Base-by-base conservation (phyloP, 1,140 invertebrate genomes). In the Macrobrachium rosenbergii region DNA sequence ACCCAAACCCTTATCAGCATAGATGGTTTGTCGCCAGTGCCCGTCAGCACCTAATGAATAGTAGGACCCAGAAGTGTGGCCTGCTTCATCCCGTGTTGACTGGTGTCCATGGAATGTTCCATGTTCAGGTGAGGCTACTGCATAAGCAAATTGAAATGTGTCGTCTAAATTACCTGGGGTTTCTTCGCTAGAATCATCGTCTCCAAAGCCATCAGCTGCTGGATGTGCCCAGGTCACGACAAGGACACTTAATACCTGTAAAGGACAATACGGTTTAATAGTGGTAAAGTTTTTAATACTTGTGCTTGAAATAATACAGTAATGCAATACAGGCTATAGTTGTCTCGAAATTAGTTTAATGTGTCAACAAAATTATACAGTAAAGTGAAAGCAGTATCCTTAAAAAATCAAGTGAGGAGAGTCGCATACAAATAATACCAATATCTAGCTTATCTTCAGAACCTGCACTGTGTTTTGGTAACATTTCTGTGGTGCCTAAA, bases 121-220 rank as follows among this genome's bases (percentile, higher is more conserved):
- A 37, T 72, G 67, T 3, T 17, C 16, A 37, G 67, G 67, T 17
- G 67, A 23, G 7, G 67, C 67, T 37, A 72, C 67, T 11, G 67
- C 67, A n/a, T 72, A 72, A 16, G 67, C 67, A 37, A 72, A 72
- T 37, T 72, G n/a, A 37, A 72, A 72, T n/a, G 67, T 14, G 67
- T 23, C 67, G 67, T 72, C 67, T 52, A 8, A 52, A 12, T 52
- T 52, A 10, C 52, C 52, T 52, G 52, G 52, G 67, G 23, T 37
- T 7, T 72, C 67, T 37, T 72, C 67, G 67, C 67, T 72, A 37
- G 67, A 72, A n/a, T 72, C 67, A 12, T 28, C 21, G 67, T 28
- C 5, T 14, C 52, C 45, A 52, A 6, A 6, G 5, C 10, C 52
- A 52, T 52, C 52, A 52, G 52, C 52, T 8, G 67, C 67, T 2